phyloP scores from a whole-genome alignment of 2,888 invertebrate species.

The Cyclophora albipunctata region DNA sequence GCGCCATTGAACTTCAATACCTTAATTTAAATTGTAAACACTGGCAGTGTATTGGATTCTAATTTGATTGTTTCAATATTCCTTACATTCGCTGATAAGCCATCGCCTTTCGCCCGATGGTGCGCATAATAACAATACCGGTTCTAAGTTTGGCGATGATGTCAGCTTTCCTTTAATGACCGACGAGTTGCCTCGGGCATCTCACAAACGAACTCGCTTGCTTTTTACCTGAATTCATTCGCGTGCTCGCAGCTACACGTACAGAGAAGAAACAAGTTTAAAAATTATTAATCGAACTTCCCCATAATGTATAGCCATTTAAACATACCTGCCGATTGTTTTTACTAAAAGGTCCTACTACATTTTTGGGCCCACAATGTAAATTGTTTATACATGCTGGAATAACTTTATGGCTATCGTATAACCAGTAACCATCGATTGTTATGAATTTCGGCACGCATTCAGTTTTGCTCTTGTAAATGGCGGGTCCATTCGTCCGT shows the following conservation, averaged over 20 bases:
- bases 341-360: conserved; percentile 18
- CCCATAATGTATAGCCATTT: conserved; percentile 11
- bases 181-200: conserved; percentile 45
- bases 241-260: conserved; percentile 24
- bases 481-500: conserved; percentile 22
- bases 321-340: conserved; percentile 19
- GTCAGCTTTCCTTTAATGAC: conserved; percentile 65
- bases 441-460: conserved; percentile 56
- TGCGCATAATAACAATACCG: conserved; percentile 57
- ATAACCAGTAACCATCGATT: conserved; percentile 45
- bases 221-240: conserved; percentile 32
- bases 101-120: conserved; percentile 48
- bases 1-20: conserved; percentile 62
- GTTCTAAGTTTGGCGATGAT: conserved; percentile 65
- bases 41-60: conserved; percentile 33
- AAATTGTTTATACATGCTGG: conserved; percentile 35
- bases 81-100: conserved; percentile 49
- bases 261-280: conserved; percentile 18
- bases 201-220: conserved; percentile 44
- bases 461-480: conserved; percentile 41
- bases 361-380: conserved; percentile 21
- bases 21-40: conserved; percentile 30
- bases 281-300: conserved; percentile 14
- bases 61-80: conserved; percentile 51
- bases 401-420: conserved; percentile 44